These are phyloP conservation scores for Phlogophora meticulosa DNA, from an alignment of 2,888 invertebrate species.

Conservation along the genomic window DNA sequence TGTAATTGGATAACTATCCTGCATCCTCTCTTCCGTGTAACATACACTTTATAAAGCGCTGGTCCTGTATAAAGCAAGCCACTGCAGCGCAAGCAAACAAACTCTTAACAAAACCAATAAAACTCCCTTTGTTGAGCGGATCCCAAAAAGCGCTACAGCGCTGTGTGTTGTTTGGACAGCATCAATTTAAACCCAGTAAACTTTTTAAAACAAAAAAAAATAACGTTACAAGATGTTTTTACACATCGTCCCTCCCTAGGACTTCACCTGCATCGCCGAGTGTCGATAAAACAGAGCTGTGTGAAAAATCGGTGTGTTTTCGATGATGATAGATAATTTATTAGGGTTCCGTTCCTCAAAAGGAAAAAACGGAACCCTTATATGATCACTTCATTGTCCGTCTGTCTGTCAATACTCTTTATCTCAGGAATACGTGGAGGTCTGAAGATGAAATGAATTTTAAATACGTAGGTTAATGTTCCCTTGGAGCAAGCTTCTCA, in stretches of 20 bases:
- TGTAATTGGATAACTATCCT: not conserved
- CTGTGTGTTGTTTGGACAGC: constrained; percentile 13
- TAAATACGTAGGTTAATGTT: no score
- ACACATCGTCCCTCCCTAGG: not conserved
- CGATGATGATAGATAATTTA: no score
- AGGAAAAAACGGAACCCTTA: no score
- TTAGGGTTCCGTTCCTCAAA: no score
- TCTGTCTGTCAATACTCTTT: no score
- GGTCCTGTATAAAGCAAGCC: not conserved
- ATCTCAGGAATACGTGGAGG: no score
- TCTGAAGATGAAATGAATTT: no score
- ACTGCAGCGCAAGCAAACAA: constrained; percentile 19
- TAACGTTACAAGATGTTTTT: not conserved
- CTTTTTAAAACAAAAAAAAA: constrained; percentile 14
- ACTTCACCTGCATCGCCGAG: not conserved
- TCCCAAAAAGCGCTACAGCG: constrained; percentile 18
- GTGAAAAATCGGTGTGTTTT: constrained; percentile 4
- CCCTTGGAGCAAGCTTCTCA: no score
- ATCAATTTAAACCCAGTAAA: constrained; percentile 23
- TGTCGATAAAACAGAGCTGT: not conserved
- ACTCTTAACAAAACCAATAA: constrained; percentile 30
- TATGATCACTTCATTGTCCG: no score
- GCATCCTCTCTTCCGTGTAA: not conserved
- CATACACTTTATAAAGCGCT: not conserved
- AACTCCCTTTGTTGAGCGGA: constrained; percentile 13